Evolutionary conservation across 1,140 invertebrate genomes (phyloP).

Genomic region (Drosophila funebris): DNA sequence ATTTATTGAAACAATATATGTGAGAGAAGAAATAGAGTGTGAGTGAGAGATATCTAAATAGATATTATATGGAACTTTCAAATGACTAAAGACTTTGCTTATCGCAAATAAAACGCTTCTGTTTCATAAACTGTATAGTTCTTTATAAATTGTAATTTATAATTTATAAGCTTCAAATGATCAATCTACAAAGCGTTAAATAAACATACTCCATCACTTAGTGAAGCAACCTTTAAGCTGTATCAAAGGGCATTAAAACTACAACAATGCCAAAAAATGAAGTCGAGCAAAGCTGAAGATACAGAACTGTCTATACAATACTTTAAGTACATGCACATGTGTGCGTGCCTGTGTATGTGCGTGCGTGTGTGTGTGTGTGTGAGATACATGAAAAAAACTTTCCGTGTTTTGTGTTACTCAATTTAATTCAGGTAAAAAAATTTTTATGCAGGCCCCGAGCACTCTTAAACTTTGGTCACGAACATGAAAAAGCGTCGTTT

Average conservation of each 20-base stretch:
- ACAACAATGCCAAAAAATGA: conserved; percentile 28
- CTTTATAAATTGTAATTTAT: too few species aligned
- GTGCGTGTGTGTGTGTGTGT: conserved; percentile 16
- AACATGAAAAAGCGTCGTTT: conserved; percentile 80
- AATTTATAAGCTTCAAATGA: too few species aligned
- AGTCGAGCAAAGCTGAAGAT: conserved; percentile 39
- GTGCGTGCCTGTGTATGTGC: conserved; percentile 12
- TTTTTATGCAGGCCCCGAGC: conserved; percentile 42
- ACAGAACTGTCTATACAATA: conserved; percentile 48
- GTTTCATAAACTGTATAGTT: too few species aligned
- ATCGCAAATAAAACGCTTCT: too few species aligned
- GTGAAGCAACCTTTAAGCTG: not conserved
- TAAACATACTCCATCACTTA: not conserved
- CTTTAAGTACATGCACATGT: conserved; percentile 1
- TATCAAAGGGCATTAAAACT: conserved; percentile 6
- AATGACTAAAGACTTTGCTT: too few species aligned
- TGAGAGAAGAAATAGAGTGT: too few species aligned
- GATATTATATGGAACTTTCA: too few species aligned
- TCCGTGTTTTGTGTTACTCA: conserved; percentile 81
- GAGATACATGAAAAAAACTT: conserved; percentile 40
- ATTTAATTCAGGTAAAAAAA: conserved; percentile 82
- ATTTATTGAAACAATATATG: too few species aligned
- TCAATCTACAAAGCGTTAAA: too few species aligned
- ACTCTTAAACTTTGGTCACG: conserved; percentile 75
- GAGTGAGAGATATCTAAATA: too few species aligned